Conservation (phyloP, 2,888 invertebrate genomes). For the Catocala fraxini region DNA sequence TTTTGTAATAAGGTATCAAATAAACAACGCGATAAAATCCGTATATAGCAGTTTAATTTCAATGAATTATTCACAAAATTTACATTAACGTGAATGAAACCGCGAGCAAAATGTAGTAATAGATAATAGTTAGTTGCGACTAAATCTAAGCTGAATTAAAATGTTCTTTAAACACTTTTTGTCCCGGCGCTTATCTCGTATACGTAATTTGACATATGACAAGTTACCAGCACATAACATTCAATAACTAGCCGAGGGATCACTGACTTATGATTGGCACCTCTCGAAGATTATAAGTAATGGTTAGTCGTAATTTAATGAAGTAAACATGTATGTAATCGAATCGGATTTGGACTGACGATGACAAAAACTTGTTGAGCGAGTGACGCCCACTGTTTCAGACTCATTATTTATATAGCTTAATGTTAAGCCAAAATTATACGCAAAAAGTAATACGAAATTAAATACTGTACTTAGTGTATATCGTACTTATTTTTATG, state of each 20-base stretch:
- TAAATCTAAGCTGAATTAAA: slow-evolving; percentile 2
- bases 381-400: slow-evolving; percentile 43
- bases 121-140: not conserved
- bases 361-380: slow-evolving; percentile 46
- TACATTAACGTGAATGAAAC: too few species aligned
- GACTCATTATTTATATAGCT: slow-evolving; percentile 40
- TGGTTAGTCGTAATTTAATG: slow-evolving; percentile 63
- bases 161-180: slow-evolving; percentile 36
- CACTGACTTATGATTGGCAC: slow-evolving; percentile 70
- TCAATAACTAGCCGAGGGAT: slow-evolving; percentile 48
- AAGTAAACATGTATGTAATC: slow-evolving; percentile 63
- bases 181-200: slow-evolving; percentile 34
- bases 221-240: slow-evolving; percentile 32
- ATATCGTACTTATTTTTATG: slow-evolving; percentile 19
- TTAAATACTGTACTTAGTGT: slow-evolving; percentile 28
- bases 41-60: too few species aligned
- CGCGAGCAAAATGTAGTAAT: too few species aligned
- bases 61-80: too few species aligned
- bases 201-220: slow-evolving; percentile 50
- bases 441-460: slow-evolving; percentile 23
- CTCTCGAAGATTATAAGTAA: slow-evolving; percentile 56
- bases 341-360: slow-evolving; percentile 40
- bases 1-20: too few species aligned
- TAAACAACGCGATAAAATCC: too few species aligned
- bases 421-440: slow-evolving; percentile 32